phyloP scores from a whole-genome alignment of 2,888 invertebrate species.

The Ectobius pallidus region DNA sequence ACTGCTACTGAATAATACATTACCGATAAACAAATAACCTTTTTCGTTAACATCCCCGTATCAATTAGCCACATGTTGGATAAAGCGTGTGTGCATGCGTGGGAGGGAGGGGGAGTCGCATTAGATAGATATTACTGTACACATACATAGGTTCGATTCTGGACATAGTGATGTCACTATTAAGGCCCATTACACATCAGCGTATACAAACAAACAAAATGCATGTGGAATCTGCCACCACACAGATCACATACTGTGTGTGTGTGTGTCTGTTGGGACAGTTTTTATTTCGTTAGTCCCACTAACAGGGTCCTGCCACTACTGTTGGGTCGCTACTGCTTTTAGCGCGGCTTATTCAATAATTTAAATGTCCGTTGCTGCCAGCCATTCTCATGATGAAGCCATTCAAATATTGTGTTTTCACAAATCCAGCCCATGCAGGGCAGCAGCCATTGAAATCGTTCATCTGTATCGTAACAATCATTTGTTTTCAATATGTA shows the following conservation, averaged over 20 bases:
- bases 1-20: conserved; percentile 26
- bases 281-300: conserved; percentile 14
- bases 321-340: not conserved
- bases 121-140: conserved; percentile 25
- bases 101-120: not conserved
- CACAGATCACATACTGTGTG: conserved; percentile 13
- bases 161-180: conserved; percentile 4
- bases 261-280: conserved; percentile 5
- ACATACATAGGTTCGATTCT: conserved; percentile 26
- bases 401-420: conserved; percentile 19
- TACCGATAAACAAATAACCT: conserved; percentile 35
- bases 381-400: conserved; percentile 12
- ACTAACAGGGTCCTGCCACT: not conserved
- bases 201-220: conserved; percentile 24
- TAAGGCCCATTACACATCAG: conserved; percentile 27
- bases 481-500: conserved; percentile 9
- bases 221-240: conserved; percentile 7
- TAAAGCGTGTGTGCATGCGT: not conserved
- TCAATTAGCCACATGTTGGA: conserved; percentile 27
- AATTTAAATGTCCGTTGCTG: conserved; percentile 23
- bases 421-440: not conserved
- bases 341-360: conserved; percentile 10
- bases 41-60: conserved; percentile 29
- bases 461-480: not conserved
- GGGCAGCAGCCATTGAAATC: too few species aligned